A percentile compares a stretch with the other conserved stretches of the same genome.
Evolutionary conservation across 2,888 invertebrate genomes (phyloP).

Genomic region (Amiota communis): DNA sequence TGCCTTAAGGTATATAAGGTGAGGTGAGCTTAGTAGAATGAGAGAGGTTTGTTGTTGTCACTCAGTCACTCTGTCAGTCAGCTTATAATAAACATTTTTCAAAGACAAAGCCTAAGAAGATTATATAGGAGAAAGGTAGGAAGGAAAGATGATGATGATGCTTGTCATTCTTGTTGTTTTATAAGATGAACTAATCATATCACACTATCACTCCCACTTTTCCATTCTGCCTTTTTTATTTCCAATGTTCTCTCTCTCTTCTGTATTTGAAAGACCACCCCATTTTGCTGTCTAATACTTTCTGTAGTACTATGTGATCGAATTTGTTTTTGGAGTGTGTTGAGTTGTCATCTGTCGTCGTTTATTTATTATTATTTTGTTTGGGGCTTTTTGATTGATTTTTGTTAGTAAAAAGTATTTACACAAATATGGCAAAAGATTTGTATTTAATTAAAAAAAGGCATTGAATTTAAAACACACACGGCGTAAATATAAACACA

Average conservation of each 20-base stretch:
- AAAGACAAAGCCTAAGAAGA: too few relatives aligned
- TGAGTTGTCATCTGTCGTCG: not conserved
- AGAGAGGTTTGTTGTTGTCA: too few relatives aligned
- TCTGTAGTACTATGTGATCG: not conserved
- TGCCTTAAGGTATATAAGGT: not conserved
- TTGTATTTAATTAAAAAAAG: not conserved
- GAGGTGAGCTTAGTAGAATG: slow-evolving; percentile 41
- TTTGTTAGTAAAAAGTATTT: not conserved
- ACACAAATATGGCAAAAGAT: not conserved
- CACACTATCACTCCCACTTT: too few relatives aligned
- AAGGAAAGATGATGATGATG: too few relatives aligned
- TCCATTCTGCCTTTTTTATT: too few relatives aligned
- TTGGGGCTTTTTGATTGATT: too few relatives aligned
- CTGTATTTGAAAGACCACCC: not conserved
- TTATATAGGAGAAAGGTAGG: too few relatives aligned
- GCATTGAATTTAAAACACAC: not conserved
- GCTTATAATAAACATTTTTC: too few relatives aligned
- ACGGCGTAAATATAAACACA: not conserved
- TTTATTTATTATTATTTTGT: not conserved
- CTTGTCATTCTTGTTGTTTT: too few relatives aligned
- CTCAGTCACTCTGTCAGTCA: too few relatives aligned
- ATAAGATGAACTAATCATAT: too few relatives aligned
- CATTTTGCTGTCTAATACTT: not conserved
- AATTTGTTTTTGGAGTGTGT: not conserved
- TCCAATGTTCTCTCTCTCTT: not conserved